Conservation (phyloP, 2,113 vertebrate genomes). For the Girardinichthys multiradiatus region DNA sequence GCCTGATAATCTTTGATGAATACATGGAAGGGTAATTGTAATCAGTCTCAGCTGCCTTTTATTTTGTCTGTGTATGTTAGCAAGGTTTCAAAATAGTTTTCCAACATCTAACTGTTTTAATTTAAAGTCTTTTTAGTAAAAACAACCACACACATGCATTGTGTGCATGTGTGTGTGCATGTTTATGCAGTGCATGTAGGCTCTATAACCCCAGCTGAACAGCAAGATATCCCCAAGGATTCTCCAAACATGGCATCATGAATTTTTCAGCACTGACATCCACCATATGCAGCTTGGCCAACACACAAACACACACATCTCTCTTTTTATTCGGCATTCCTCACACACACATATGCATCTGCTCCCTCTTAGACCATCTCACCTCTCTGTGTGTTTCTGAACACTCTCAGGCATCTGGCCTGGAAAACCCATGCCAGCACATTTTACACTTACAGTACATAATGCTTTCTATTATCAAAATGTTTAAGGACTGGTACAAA, state of each 20-base stretch:
- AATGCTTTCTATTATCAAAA: slow-evolving; percentile 51
- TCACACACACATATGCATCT: slow-evolving; percentile 47
- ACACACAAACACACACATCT: slow-evolving; percentile 36
- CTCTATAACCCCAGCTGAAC: slow-evolving; percentile 75
- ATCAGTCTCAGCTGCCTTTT: neutral
- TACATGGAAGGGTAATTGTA: neutral
- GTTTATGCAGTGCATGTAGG: slow-evolving; percentile 22
- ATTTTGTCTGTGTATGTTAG: neutral
- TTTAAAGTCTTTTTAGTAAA: slow-evolving; percentile 13
- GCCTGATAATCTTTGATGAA: neutral
- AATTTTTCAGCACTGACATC: slow-evolving; percentile 80
- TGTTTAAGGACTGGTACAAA: slow-evolving; percentile 26
- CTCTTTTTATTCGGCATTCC: slow-evolving; percentile 35
- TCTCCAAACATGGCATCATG: slow-evolving; percentile 79
- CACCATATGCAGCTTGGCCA: slow-evolving; percentile 71
- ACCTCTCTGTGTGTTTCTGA: slow-evolving; percentile 49
- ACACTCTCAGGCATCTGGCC: slow-evolving; percentile 61
- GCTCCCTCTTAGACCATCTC: slow-evolving; percentile 56
- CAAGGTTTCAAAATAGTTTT: neutral
- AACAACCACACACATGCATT: slow-evolving; percentile 12
- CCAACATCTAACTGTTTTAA: slow-evolving; percentile 37
- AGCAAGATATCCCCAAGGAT: slow-evolving; percentile 74
- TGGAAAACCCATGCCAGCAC: slow-evolving; percentile 50
- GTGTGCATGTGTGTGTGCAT: slow-evolving; percentile 14
- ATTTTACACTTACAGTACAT: slow-evolving; percentile 67